Evolutionary conservation across 2,797 vertebrate species (phyloP), one percentile per base, ranked within the genome.

Genomic region (Megaceryle alcyon): DNA sequence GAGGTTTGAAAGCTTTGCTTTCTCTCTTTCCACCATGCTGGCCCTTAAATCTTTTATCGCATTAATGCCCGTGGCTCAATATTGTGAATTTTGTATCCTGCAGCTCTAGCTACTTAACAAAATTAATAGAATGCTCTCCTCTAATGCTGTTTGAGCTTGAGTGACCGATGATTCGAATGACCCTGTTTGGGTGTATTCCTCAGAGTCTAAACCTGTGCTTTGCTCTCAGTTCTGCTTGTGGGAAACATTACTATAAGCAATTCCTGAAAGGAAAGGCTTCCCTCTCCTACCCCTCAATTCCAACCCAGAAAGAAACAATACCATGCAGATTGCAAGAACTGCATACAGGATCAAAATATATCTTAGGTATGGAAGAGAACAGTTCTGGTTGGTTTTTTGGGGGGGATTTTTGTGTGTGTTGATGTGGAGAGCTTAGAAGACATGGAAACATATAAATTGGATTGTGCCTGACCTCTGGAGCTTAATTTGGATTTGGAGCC

Each of bases 1-100:
- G 57, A 88, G 61, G n/a, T 97, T 96, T 92, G 91, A 94, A 92
- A 91, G 83, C 59, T 88, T 96, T 95, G 23, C 10, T 90, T 88
- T 44, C 29, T 94, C 64, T 81, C 71, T 90, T 86, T 89, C 41
- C 29, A 12, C 70, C 56, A n/a, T 35, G 31, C 66, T 63, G 37
- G 41, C 70, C 63, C 61, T 94, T 95, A 93, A 85, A 76, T 95
- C 87, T 91, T 91, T 64, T 94, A 94, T 94, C 29, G 7, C 54
- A 14, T 95, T 95, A 76, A 72, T 90, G 86, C 86, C 57, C 12
- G 64, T 64, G 71, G 81, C 92, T 95, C 83, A 84, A 37, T 95
- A 82, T 14, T 90, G 77, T 86, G 82, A 93, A 49, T 94, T 96
- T 43, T 66, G 49, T 63, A 26, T 92, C 82, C 79, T 82, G 76